Evolutionary conservation across 2,113 vertebrate species (phyloP), one percentile per base, ranked within the genome.

Genomic region (Rattus rattus): DNA sequence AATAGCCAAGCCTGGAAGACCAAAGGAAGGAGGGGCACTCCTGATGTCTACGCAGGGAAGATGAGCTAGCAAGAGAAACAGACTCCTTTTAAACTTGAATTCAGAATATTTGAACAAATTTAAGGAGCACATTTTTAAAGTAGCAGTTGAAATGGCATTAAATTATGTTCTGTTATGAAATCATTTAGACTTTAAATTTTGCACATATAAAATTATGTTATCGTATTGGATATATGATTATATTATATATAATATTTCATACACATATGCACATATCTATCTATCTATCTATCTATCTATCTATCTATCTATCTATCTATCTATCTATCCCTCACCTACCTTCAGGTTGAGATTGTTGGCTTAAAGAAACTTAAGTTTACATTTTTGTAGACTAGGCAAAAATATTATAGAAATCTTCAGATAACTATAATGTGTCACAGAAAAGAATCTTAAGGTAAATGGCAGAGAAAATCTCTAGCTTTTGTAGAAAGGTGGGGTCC

Each of bases 131-230:
- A 67, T 91, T 20, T 91, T 65, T 61, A 67, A 84, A 52, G 26
- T n/a, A 36, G 28, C 10, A 33, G n/a, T 81, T 87, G 69, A 54
- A 84, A 56, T 69, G 36, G 5, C n/a, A 0, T 77, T 49, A 12
- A 65, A 28, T 70, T 80, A 1, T 80, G 54, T 89, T 93, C 30
- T 65, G 9, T 36, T 88, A 59, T 75, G 36, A 87, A 91, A 94
- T 79, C 43, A 47, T 79, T 84, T 67, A 30, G 56, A 47, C 80
- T 49, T 33, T 90, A 33, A 83, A 7, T 79, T 67, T 89, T 93
- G 39, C 59, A 92, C 80, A 79, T 59, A 26, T 36, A 89, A 94
- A 80, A 90, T 76, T 96, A 2, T 59, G 65, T 85, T 70, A 56
- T 63, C 54, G 94, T 24, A 43, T 22, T 80, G 8, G 81, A 47